Base-by-base conservation (phyloP, 2,888 invertebrate species). In the Rhimphoctona megacephalus region DNA sequence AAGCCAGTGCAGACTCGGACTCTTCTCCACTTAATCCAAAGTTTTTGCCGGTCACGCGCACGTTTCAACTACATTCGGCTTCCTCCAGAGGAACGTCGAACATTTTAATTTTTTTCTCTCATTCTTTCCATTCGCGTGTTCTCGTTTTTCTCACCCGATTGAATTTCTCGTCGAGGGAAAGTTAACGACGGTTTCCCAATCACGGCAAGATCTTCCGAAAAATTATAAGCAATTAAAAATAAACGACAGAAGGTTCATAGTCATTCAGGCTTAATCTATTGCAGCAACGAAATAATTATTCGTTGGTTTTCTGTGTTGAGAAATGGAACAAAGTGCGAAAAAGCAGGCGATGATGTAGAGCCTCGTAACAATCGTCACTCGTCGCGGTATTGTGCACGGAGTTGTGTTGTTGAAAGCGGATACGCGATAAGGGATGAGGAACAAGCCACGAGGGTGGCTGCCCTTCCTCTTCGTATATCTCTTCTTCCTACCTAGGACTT, bases 391-490 rank as follows among this genome's bases (percentile, higher is more conserved):
- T 81, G 36, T 66, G 57, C 67, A n/a, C 49, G 25, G n/a, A 43
- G 43, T 9, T 43, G 39, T 54, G 39, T 30, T 25, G 66, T 54
- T 61, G 73, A 69, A 81, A 78, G 78, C 54, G 73, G 52, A n/a
- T 22, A 52, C 66, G 79, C 76, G 82, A 79, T 74, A 74, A 82
- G 85, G 83, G 79, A 85, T 85, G 85, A 85, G 78, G 74, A 81
- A 69, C 77, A 73, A 79, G 78, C 46, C 76, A 25, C 72, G 66
- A 17, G 19, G n/a, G 6, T 33, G n/a, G 6, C 49, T 64, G 30
- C 25, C 49, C 36, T 57, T 46, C n/a, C 61, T 61, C 19, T n/a
- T 66, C 46, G 19, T 54, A 6, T 57, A 22, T 74, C 39, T 25
- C 61, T 61, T 57, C 43, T 17, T n/a, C 66, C 46, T 49, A 22